Conservation (phyloP, 2,888 invertebrate species). For the Hypercompe scribonia region DNA sequence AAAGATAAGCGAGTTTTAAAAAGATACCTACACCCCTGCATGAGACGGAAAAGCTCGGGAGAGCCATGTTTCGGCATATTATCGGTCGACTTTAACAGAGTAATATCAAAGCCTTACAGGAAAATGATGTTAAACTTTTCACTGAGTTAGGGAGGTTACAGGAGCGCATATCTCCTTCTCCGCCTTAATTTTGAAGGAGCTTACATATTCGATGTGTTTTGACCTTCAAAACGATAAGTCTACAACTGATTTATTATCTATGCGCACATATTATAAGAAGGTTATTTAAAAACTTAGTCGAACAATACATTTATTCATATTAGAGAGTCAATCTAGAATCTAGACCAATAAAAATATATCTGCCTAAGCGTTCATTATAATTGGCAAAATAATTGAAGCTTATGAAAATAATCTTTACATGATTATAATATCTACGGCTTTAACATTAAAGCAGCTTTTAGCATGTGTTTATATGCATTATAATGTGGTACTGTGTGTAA, state of each 20-base stretch:
- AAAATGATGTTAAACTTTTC: no score
- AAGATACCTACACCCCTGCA: no score
- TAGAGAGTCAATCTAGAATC: neutral
- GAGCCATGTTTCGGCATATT: no score
- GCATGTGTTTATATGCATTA: conserved; percentile 18
- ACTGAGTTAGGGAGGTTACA: no score
- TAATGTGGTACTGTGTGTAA: conserved; percentile 37
- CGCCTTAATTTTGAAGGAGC: no score
- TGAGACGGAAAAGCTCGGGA: no score
- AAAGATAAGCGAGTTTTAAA: no score
- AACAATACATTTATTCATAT: neutral
- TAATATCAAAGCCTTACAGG: no score
- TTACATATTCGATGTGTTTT: no score
- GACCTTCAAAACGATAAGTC: neutral
- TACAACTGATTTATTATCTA: neutral
- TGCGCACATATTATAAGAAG: neutral
- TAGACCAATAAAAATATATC: conserved; percentile 27
- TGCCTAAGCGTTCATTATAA: conserved; percentile 29
- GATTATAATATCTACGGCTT: conserved; percentile 23
- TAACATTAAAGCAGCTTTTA: conserved; percentile 16
- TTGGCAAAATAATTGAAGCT: conserved; percentile 31
- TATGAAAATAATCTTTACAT: conserved; percentile 6
- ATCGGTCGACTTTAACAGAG: no score
- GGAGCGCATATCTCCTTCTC: no score
- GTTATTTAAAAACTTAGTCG: conserved; percentile 2